These are phyloP conservation scores for Pyxicephalus adspersus DNA, from an alignment of 2,113 vertebrate genomes.

Conservation along the genomic window DNA sequence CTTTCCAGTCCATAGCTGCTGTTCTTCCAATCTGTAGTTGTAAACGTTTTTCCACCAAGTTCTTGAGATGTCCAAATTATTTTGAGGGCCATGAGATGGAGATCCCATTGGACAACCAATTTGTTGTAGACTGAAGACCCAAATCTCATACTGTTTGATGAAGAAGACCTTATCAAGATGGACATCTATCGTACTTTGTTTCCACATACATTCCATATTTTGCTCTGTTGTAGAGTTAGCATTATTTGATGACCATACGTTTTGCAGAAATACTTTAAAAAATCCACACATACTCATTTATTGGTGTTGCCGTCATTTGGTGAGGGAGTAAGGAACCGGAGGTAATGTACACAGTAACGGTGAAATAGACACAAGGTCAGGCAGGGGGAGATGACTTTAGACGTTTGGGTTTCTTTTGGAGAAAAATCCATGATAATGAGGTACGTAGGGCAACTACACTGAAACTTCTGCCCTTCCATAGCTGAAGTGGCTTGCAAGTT, in stretches of 20 bases:
- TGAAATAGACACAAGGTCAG: conserved; percentile 8
- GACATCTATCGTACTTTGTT: conserved; percentile 12
- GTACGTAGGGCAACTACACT: conserved; percentile 33
- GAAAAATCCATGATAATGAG: conserved; percentile 36
- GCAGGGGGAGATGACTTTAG: conserved; percentile 2
- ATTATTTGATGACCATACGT: neutral
- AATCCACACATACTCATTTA: conserved; percentile 22
- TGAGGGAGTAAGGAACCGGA: neutral
- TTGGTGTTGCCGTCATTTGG: conserved; percentile 15
- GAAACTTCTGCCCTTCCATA: conserved; percentile 30
- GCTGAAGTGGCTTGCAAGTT: conserved; percentile 11
- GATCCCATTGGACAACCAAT: neutral
- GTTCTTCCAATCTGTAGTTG: neutral
- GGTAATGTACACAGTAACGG: conserved; percentile 21
- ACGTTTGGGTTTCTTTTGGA: conserved; percentile 19
- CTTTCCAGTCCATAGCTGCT: conserved; percentile 4
- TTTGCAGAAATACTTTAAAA: neutral
- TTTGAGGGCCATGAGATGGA: neutral
- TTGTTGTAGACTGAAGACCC: neutral
- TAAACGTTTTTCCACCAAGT: neutral
- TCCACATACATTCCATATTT: neutral
- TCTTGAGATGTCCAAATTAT: neutral
- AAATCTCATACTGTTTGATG: neutral
- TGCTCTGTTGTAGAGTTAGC: neutral
- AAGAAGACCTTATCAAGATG: conserved; percentile 2